Percentiles rank a stretch among this genome's conserved stretches.
These are phyloP conservation scores for Drosophila borborema DNA, from an alignment of 2,888 invertebrate species.

Conservation along the genomic window DNA sequence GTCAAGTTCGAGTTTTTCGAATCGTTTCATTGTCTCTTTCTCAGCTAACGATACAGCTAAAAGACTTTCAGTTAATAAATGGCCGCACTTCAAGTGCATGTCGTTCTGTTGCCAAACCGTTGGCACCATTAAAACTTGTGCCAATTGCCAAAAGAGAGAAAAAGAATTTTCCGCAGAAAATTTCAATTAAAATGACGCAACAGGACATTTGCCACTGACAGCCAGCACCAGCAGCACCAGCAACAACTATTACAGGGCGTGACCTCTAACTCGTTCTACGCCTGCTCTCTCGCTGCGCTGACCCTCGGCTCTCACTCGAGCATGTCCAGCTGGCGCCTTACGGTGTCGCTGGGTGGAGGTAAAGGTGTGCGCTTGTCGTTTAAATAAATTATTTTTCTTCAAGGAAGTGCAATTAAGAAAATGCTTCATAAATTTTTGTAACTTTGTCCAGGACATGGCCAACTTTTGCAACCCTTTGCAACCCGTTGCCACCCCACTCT, in stretches of 20 bases:
- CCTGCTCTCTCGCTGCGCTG: too few species aligned
- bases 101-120: slow-evolving; percentile 29
- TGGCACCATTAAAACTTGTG: slow-evolving; percentile 42
- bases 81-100: slow-evolving; percentile 22
- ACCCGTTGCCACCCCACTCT: background rate
- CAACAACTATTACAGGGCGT: slow-evolving; percentile 37
- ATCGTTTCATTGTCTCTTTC: background rate
- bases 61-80: slow-evolving; percentile 1
- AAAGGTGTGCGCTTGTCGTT: slow-evolving; percentile 83
- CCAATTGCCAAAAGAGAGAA: slow-evolving; percentile 34
- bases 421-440: slow-evolving; percentile 84
- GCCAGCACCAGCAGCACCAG: slow-evolving; percentile 27
- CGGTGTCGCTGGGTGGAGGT: slow-evolving; percentile 7
- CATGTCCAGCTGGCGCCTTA: slow-evolving; percentile 23
- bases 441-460: slow-evolving; percentile 61
- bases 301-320: background rate
- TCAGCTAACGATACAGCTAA: background rate
- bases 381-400: slow-evolving; percentile 84
- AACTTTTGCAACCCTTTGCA: slow-evolving; percentile 18
- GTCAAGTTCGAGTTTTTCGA: background rate
- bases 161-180: slow-evolving; percentile 60
- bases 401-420: slow-evolving; percentile 85
- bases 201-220: slow-evolving; percentile 55
- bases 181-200: slow-evolving; percentile 76
- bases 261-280: slow-evolving; percentile 17